Conservation (phyloP, 1,140 invertebrate genomes). For the Scaptomyza hsui region DNA sequence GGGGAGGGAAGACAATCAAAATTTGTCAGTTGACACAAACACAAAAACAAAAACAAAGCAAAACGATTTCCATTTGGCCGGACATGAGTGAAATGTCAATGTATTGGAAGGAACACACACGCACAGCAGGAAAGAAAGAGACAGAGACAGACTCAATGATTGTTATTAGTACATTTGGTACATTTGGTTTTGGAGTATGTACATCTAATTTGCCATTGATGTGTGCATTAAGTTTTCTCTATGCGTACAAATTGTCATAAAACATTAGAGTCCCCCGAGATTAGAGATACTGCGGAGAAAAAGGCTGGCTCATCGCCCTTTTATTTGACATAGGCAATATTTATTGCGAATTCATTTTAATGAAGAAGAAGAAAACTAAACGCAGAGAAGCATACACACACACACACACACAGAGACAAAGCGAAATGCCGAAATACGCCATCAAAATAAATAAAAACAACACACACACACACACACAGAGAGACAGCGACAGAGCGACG, state of each 20-base stretch:
- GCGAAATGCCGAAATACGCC: constrained; percentile 77
- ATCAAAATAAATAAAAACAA: constrained; percentile 78
- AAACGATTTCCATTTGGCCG: constrained; percentile 74
- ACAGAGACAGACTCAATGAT: constrained; percentile 57
- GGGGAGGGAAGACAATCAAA: constrained; percentile 62
- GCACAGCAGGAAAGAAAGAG: constrained; percentile 3
- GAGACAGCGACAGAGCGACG: constrained; percentile 35
- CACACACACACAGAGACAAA: constrained; percentile 45
- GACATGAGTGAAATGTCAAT: constrained; percentile 68
- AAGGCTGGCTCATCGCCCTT: constrained; percentile 79
- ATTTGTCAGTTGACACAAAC: constrained; percentile 76
- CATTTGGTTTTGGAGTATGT: constrained; percentile 65
- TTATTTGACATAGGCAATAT: constrained; percentile 81
- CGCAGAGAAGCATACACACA: constrained; percentile 45
- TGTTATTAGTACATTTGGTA: constrained; percentile 80
- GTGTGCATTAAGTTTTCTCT: constrained; percentile 77
- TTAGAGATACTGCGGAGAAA: constrained; percentile 63
- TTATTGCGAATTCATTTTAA: constrained; percentile 82
- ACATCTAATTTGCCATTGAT: constrained; percentile 80
- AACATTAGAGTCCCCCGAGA: constrained; percentile 81
- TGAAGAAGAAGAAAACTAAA: constrained; percentile 58
- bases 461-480: constrained; percentile 23
- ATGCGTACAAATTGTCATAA: constrained; percentile 74
- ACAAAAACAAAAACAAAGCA: constrained; percentile 63
- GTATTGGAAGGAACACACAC: constrained; percentile 64